phyloP scores from a whole-genome alignment of 2,113 vertebrate genomes.

The Pseudorectes ferrugineus region DNA sequence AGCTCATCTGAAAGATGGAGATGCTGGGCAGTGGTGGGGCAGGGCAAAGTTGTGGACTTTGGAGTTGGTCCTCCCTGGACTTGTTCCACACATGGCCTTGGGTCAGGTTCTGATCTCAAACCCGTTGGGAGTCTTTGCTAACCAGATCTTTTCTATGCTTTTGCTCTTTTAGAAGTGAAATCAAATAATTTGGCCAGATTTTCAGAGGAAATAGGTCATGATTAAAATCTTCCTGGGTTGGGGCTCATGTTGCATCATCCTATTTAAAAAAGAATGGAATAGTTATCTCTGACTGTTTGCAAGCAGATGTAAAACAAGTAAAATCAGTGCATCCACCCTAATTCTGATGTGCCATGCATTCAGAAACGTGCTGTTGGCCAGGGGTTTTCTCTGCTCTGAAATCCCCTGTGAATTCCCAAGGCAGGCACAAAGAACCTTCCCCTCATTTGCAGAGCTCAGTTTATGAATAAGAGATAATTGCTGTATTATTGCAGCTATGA shows the following conservation, averaged over 20 bases:
- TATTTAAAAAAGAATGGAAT: not conserved
- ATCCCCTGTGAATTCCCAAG: not conserved
- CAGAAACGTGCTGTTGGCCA: not conserved
- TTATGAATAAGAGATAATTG: not conserved
- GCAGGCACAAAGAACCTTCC: not conserved
- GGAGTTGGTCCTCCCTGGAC: not conserved
- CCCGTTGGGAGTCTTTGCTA: not conserved
- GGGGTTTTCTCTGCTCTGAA: not conserved
- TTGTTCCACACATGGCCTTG: not conserved
- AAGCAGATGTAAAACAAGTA: not conserved
- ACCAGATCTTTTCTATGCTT: not conserved
- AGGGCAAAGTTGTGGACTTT: not conserved
- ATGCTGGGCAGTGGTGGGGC: not conserved
- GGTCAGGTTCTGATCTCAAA: not conserved
- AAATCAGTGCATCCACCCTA: not conserved
- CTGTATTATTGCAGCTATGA: not conserved
- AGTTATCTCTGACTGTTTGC: not conserved
- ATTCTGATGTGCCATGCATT: not conserved
- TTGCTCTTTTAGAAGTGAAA: not conserved
- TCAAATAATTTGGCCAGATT: not conserved
- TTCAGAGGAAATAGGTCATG: not conserved
- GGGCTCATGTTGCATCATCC: not conserved
- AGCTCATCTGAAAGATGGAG: not conserved
- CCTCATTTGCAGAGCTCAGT: not conserved
- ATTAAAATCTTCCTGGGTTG: not conserved